phyloP scores from a whole-genome alignment of 2,888 invertebrate genomes.

The Stenolophus ochropezus region DNA sequence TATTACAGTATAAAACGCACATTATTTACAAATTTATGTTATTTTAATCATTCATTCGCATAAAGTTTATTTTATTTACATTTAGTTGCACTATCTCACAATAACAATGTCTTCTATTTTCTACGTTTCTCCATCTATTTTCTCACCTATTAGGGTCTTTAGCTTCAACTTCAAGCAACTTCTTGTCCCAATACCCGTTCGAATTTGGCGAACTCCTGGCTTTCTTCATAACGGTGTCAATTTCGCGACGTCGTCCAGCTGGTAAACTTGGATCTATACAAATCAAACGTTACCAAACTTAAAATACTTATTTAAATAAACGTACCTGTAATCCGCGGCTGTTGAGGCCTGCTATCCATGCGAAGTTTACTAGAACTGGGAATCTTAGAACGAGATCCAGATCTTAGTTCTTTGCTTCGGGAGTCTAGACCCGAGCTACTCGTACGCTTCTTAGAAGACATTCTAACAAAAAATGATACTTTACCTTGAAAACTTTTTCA shows the following conservation, averaged over 20 bases:
- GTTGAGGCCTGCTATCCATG: slow-evolving; percentile 85
- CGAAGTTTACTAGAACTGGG: slow-evolving; percentile 79
- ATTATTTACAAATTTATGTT: too few relatives aligned
- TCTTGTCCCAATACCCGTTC: slow-evolving; percentile 90
- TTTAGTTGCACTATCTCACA: too few relatives aligned
- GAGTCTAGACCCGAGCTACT: slow-evolving; percentile 75
- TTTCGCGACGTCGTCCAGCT: slow-evolving; percentile 85
- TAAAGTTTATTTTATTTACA: too few relatives aligned
- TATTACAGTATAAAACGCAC: too few relatives aligned
- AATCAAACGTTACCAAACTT: too few relatives aligned
- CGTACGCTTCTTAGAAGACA: slow-evolving; percentile 72
- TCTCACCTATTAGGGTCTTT: slow-evolving; percentile 88
- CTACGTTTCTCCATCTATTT: too few relatives aligned
- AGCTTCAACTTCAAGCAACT: slow-evolving; percentile 89
- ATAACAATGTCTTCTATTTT: too few relatives aligned
- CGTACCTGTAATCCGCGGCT: slow-evolving; percentile 82
- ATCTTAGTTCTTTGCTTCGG: slow-evolving; percentile 73
- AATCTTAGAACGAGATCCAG: slow-evolving; percentile 68
- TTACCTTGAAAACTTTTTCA: too few relatives aligned
- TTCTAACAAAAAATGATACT: slow-evolving; percentile 66
- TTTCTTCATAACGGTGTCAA: slow-evolving; percentile 93
- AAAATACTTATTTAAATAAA: too few relatives aligned
- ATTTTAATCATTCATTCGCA: too few relatives aligned
- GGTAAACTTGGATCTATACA: slow-evolving; percentile 84
- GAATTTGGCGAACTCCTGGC: slow-evolving; percentile 82